Conservation (phyloP, 1,140 invertebrate genomes). For the Octopus sinensis region DNA sequence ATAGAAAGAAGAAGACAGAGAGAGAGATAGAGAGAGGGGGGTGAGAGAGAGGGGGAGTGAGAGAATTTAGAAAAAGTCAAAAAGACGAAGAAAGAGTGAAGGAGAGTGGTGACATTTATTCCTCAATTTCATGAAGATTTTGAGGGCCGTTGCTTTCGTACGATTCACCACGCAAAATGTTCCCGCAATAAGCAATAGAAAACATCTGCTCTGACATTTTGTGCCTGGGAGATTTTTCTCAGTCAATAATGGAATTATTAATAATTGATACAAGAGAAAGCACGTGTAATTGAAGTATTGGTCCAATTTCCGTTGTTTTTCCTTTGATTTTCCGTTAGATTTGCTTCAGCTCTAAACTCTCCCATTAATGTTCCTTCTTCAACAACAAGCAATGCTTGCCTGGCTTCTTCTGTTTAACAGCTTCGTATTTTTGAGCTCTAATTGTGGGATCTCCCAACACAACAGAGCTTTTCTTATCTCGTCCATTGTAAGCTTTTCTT, state of each 20-base stretch:
- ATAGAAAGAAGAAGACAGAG: not conserved
- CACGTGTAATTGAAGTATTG: conserved; percentile 14
- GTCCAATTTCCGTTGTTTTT: conserved; percentile 13
- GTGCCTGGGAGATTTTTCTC: conserved; percentile 1
- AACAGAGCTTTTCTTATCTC: not conserved
- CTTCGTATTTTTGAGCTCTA: conserved; percentile 7
- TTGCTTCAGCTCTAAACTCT: not conserved
- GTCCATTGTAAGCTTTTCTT: not conserved
- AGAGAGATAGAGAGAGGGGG: not conserved
- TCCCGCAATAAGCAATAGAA: conserved; percentile 2
- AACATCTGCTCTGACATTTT: conserved; percentile 2
- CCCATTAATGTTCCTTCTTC: not conserved
- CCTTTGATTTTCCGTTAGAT: conserved; percentile 16
- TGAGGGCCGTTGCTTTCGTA: not conserved
- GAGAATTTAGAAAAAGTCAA: not conserved
- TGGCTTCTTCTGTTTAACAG: conserved; percentile 5
- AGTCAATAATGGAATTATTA: conserved; percentile 15
- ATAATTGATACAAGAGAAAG: conserved; percentile 13
- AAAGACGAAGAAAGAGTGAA: not conserved
- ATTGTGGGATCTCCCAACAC: not conserved
- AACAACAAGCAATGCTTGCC: conserved; percentile 1
- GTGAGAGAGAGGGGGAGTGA: not conserved
- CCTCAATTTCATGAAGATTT: conserved; percentile 15
- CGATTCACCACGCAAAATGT: not conserved
- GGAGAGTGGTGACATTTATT: conserved; percentile 2